Percentiles rank a stretch among this genome's conserved stretches.
These are phyloP conservation scores for Drosophila equinoxialis DNA, from an alignment of 1,140 invertebrate species.

Conservation along the genomic window DNA sequence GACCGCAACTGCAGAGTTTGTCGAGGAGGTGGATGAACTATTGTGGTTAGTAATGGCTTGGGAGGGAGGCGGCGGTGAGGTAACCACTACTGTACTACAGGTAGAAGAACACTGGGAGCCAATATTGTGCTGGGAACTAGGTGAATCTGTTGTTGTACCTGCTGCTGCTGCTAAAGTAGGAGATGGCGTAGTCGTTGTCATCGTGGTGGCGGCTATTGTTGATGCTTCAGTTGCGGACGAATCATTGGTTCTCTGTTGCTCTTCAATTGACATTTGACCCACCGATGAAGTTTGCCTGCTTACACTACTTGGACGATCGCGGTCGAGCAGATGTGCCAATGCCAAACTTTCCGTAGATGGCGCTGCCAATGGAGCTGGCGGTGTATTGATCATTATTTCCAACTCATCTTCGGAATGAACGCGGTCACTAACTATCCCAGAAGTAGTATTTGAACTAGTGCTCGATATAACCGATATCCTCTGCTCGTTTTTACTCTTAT, in stretches of 20 bases:
- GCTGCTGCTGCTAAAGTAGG: constrained; percentile 4
- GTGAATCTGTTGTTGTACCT: constrained; percentile 77
- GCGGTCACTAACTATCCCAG: constrained; percentile 96
- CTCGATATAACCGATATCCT: constrained; percentile 95
- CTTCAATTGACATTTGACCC: constrained; percentile 82
- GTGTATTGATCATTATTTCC: constrained; percentile 91
- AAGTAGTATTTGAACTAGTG: constrained; percentile 96
- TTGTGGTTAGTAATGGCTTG: not conserved
- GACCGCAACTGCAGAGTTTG: constrained; percentile 83
- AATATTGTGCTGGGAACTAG: constrained; percentile 80
- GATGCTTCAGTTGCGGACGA: constrained; percentile 75
- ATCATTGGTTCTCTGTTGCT: constrained; percentile 74
- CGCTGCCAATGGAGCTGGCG: constrained; percentile 84
- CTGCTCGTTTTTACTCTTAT: constrained; percentile 89
- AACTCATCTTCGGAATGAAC: constrained; percentile 96
- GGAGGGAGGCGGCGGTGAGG: constrained; percentile 73
- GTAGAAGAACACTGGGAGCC: constrained; percentile 92
- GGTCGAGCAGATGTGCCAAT: constrained; percentile 87
- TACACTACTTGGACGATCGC: constrained; percentile 85
- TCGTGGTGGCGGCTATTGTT: constrained; percentile 17
- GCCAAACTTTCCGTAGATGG: constrained; percentile 90
- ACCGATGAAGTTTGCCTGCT: constrained; percentile 84
- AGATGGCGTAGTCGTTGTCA: no score
- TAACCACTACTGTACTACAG: constrained; percentile 91
- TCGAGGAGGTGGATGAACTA: not conserved